Evolutionary conservation across 2,113 vertebrate species (phyloP), one percentile per base, ranked within the genome.

Genomic region (Microcebus tavaratra): DNA sequence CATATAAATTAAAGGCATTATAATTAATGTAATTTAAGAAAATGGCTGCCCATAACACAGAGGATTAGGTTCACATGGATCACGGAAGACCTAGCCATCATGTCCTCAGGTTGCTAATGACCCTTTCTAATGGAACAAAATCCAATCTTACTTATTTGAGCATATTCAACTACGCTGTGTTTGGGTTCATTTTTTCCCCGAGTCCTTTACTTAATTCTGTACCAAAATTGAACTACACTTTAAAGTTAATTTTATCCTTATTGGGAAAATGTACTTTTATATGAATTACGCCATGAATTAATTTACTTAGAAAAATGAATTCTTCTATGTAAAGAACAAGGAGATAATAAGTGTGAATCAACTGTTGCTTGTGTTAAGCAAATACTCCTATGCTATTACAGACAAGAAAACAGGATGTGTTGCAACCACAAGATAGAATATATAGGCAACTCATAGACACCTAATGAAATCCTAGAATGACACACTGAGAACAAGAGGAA

Each of bases 11-110:
- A 95, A 61, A 95, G 59, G 59, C 75, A 93, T 86, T 59, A 91
- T 95, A 97, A 97, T 97, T 94, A 95, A 98, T 83, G 89, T 95
- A 97, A 97, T 89, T 94, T 91, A 93, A 93, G 86, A 89, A 98
- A 97, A 97, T 81, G 45, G 67, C 95, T 90, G 42, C 78, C 63
- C 63, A 83, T 93, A 92, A 75, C 86, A 86, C 48, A 80, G 73
- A 95, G 57, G 79, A 91, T 93, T 73, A 76, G 91, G 83, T 83
- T 95, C 93, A 72, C 34, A 31, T 1, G 8, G 96, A 80, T 93
- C 95, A 93, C 42, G 83, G 59, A 95, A 27, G 55, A 95, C 85
- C 48, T 42, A 25, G 86, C 59, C 82, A 61, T 57, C 75, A 39
- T 57, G 82, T 65, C 79, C 36, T 94, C 61, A 23, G 86, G 86